Percentiles rank a stretch among this genome's conserved stretches.
Conservation (phyloP, 2,888 invertebrate genomes). For the Eurytoma californica region DNA sequence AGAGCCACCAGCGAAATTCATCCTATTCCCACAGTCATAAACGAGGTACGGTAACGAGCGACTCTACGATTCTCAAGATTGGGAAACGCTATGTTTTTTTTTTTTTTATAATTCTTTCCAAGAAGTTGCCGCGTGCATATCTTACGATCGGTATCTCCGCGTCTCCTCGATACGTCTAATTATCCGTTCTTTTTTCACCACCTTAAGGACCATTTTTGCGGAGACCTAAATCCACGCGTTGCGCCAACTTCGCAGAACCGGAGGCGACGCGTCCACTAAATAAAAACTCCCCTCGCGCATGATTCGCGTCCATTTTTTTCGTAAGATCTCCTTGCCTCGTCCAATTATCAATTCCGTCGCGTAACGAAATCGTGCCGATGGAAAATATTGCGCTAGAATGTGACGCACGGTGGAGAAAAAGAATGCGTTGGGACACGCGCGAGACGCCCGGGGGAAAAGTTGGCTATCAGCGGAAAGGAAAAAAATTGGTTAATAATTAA, state of each 20-base stretch:
- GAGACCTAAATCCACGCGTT: slow-evolving; percentile 30
- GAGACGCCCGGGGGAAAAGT: not conserved
- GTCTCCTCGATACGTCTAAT: slow-evolving; percentile 38
- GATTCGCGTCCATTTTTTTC: not conserved
- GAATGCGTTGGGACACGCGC: not conserved
- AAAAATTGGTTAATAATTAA: not conserved
- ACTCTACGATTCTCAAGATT: slow-evolving; percentile 18
- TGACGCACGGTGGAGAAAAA: not conserved
- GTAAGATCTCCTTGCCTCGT: not conserved
- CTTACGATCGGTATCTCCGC: slow-evolving; percentile 16
- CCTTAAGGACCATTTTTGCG: slow-evolving; percentile 12
- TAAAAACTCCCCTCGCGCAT: not conserved
- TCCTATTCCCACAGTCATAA: not conserved
- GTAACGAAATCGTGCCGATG: slow-evolving; percentile 27
- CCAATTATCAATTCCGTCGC: not conserved
- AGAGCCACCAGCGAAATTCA: not conserved
- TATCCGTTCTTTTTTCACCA: slow-evolving; percentile 25
- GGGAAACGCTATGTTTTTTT: slow-evolving; percentile 3
- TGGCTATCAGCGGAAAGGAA: not conserved
- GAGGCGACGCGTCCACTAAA: slow-evolving; percentile 1
- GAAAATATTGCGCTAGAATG: slow-evolving; percentile 19
- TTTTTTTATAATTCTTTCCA: slow-evolving; percentile 24
- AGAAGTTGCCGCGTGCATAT: slow-evolving; percentile 17
- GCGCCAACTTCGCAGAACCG: slow-evolving; percentile 10
- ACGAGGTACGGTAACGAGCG: not conserved